Evolutionary conservation across 1,140 invertebrate genomes (phyloP).

Genomic region (Drosophila melanogaster): Release_6_plus_ISO1_MT NT_033777.3:12102001-12102500

Average conservation of each 20-base stretch:
- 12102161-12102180: constrained; percentile 7
- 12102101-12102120: constrained; percentile 63
- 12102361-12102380: constrained; percentile 1
- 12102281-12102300: constrained; percentile 12
- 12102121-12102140: constrained; percentile 44
- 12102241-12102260: constrained; percentile 49
- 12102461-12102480: neutral
- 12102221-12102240: constrained; percentile 53
- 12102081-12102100: constrained; percentile 76
- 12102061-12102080: constrained; percentile 24
- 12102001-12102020: constrained; percentile 8
- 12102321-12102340: constrained; percentile 45
- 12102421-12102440: neutral
- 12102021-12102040: constrained; percentile 26
- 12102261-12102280: constrained; percentile 34
- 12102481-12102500: no score
- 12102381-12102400: neutral
- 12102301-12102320: constrained; percentile 18
- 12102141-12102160: constrained; percentile 29
- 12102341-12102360: constrained; percentile 13
- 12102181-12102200: constrained; percentile 34
- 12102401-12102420: constrained; percentile 1
- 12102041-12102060: constrained; percentile 33
- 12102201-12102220: constrained; percentile 50
- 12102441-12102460: neutral